These are phyloP conservation scores for Oryzaephilus surinamensis DNA, from an alignment of 1,140 invertebrate genomes.

Conservation along the genomic window DNA sequence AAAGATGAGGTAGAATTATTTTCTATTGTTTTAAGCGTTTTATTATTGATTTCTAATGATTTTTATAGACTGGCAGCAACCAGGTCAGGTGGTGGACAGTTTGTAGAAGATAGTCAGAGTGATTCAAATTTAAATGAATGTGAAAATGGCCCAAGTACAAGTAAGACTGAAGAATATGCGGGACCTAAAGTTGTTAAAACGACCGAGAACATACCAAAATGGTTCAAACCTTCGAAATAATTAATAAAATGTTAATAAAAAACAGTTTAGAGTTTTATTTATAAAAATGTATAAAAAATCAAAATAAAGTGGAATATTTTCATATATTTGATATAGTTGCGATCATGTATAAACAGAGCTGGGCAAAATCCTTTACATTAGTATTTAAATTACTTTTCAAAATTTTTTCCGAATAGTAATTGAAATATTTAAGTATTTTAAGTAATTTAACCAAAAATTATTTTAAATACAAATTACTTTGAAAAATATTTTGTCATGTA, in stretches of 20 bases:
- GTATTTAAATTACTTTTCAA: too few relatives aligned
- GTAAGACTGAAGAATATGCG: conserved; percentile 19
- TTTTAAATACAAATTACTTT: too few relatives aligned
- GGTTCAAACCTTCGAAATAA: conserved; percentile 34
- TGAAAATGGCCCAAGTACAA: conserved; percentile 20
- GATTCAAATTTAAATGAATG: conserved; percentile 10
- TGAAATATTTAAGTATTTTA: too few relatives aligned
- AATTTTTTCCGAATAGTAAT: too few relatives aligned
- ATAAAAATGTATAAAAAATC: not conserved
- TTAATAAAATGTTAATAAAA: not conserved
- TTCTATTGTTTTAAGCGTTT: conserved; percentile 1
- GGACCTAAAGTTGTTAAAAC: conserved; percentile 20
- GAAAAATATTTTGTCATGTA: too few relatives aligned
- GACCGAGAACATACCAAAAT: conserved; percentile 36
- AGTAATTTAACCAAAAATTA: too few relatives aligned
- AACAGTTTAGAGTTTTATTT: not conserved
- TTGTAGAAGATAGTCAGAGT: conserved; percentile 8
- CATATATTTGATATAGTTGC: not conserved
- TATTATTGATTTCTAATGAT: conserved; percentile 6
- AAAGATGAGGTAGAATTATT: conserved; percentile 32
- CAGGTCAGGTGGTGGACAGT: conserved; percentile 7
- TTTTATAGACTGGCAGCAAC: conserved; percentile 21
- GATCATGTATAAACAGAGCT: too few relatives aligned
- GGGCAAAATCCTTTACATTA: too few relatives aligned
- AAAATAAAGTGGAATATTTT: not conserved